Evolutionary conservation across 92 coral and sea anemone genomes (phyloP).

Genomic region (Epizoanthus rinbou): DNA sequence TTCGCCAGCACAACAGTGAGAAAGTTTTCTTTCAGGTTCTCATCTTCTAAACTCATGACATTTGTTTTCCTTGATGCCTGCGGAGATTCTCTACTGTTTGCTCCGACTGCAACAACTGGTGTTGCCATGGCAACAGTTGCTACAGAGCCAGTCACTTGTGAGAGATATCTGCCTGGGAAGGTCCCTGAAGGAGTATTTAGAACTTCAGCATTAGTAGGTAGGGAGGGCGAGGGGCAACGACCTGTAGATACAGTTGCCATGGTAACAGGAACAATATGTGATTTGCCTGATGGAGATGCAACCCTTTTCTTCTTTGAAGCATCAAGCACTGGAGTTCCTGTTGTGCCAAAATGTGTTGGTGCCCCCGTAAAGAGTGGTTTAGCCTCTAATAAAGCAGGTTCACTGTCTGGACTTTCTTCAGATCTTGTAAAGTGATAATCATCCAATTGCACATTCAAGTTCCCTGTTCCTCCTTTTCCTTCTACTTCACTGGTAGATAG

Average conservation of each 20-base stretch:
- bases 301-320: conserved; percentile 41
- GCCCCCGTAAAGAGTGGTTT: conserved; percentile 50
- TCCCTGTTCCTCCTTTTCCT: conserved; percentile 26
- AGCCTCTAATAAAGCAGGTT: conserved; percentile 72
- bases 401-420: conserved; percentile 75
- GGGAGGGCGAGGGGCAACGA: conserved; percentile 57
- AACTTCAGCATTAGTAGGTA: conserved; percentile 46
- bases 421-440: conserved; percentile 53
- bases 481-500: not conserved
- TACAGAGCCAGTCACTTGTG: conserved; percentile 46
- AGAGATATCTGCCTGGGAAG: conserved; percentile 65
- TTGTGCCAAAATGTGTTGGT: not conserved
- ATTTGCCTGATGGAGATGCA: not conserved
- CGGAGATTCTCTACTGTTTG: conserved; percentile 76
- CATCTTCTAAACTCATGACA: conserved; percentile 32
- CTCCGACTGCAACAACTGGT: conserved; percentile 60
- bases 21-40: conserved; percentile 45
- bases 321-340: conserved; percentile 47
- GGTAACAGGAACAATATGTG: conserved; percentile 20
- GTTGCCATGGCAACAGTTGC: conserved; percentile 77
- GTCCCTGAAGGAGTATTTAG: conserved; percentile 11
- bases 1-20: conserved; percentile 84
- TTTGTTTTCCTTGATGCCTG: conserved; percentile 56
- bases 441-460: conserved; percentile 32
- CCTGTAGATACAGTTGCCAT: conserved; percentile 56